phyloP scores from a whole-genome alignment of 2,888 invertebrate species.

The Thymelicus sylvestris region DNA sequence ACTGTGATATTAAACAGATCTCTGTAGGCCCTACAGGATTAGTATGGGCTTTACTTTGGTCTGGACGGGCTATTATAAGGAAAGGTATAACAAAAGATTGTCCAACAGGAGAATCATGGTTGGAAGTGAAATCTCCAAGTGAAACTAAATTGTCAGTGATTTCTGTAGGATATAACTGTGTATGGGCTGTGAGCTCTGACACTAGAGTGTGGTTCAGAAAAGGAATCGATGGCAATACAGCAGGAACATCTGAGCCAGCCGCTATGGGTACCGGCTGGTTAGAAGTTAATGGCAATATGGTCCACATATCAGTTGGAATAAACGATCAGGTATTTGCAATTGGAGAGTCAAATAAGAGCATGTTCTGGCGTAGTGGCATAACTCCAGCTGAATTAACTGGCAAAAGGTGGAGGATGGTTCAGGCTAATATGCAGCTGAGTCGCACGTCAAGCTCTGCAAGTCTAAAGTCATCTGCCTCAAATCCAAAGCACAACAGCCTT shows the following conservation, averaged over 20 bases:
- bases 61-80: conserved; percentile 92
- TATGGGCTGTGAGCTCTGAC: conserved; percentile 93
- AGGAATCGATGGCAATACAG: conserved; percentile 87
- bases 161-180: conserved; percentile 91
- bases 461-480: conserved; percentile 86
- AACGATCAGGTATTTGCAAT: conserved; percentile 96
- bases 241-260: conserved; percentile 89
- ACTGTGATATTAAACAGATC: conserved; percentile 93
- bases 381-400: conserved; percentile 91
- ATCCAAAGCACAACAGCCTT: conserved; percentile 89
- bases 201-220: conserved; percentile 95
- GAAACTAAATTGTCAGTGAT: conserved; percentile 90
- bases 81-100: conserved; percentile 93
- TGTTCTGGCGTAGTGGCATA: conserved; percentile 92
- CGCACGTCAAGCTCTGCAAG: conserved; percentile 93
- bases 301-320: conserved; percentile 91
- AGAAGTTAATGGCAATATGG: conserved; percentile 94
- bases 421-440: conserved; percentile 92
- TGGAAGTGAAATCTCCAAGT: conserved; percentile 90
- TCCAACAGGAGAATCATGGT: conserved; percentile 89
- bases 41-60: conserved; percentile 94
- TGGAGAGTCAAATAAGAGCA: conserved; percentile 91
- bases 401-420: conserved; percentile 93
- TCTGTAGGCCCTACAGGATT: conserved; percentile 94
- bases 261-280: conserved; percentile 95